Conservation (phyloP, 2,888 invertebrate genomes). For the Amblyjoppa fuscipennis region DNA sequence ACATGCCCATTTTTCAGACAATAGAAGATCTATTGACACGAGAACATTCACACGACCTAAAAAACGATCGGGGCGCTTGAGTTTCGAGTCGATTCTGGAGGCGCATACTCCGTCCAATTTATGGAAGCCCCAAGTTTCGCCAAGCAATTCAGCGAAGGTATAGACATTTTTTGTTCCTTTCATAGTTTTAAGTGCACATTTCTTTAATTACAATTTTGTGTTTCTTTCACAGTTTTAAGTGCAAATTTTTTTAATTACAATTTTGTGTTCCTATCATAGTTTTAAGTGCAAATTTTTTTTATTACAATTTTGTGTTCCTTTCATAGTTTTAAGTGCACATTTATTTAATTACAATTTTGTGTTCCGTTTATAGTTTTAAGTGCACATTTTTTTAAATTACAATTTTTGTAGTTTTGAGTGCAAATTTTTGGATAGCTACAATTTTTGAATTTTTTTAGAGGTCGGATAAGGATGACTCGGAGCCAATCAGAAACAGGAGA, state of each 20-base stretch:
- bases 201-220: too few species aligned
- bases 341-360: not conserved
- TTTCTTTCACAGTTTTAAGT: too few species aligned
- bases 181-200: not conserved
- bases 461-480: slow-evolving; percentile 58
- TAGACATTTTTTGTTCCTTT: not conserved
- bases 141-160: slow-evolving; percentile 23
- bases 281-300: too few species aligned
- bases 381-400: not conserved
- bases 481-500: slow-evolving; percentile 32
- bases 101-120: slow-evolving; percentile 63
- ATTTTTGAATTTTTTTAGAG: slow-evolving; percentile 35
- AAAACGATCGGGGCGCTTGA: slow-evolving; percentile 87
- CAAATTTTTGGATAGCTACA: not conserved
- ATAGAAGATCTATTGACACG: slow-evolving; percentile 87
- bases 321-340: not conserved
- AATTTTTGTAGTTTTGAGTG: not conserved
- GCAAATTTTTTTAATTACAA: too few species aligned
- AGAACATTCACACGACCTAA: slow-evolving; percentile 90
- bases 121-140: slow-evolving; percentile 50
- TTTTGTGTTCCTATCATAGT: not conserved
- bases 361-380: too few species aligned
- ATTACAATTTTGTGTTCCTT: not conserved
- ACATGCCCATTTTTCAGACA: slow-evolving; percentile 64
- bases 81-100: slow-evolving; percentile 86